Evolutionary conservation across 2,797 vertebrate species (phyloP).

Genomic region (Intellagama lesueurii): DNA sequence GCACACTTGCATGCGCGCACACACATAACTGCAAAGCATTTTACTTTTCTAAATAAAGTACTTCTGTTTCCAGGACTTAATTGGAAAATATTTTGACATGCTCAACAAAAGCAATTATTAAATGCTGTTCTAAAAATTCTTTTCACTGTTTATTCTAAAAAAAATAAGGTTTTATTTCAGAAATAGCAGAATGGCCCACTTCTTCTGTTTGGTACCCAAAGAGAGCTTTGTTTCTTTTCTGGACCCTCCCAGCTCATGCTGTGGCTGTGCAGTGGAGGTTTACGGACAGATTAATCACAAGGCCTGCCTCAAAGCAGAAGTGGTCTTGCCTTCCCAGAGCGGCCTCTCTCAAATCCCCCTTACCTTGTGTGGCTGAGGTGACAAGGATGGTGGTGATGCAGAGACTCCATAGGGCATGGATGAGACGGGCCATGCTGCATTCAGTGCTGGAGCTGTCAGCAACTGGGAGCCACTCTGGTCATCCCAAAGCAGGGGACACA

Average conservation of each 20-base stretch:
- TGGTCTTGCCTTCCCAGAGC: background rate
- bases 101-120: slow-evolving; percentile 17
- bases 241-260: background rate
- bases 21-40: slow-evolving; percentile 1
- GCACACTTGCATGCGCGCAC: background rate
- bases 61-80: slow-evolving; percentile 32
- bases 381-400: slow-evolving; percentile 72
- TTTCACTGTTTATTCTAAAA: slow-evolving; percentile 19
- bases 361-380: slow-evolving; percentile 78
- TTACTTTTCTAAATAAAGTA: slow-evolving; percentile 31
- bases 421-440: slow-evolving; percentile 71
- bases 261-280: background rate
- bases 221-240: background rate
- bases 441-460: slow-evolving; percentile 34
- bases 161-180: background rate
- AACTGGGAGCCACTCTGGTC: slow-evolving; percentile 27
- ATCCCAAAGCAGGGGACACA: slow-evolving; percentile 27
- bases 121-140: slow-evolving; percentile 34
- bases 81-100: slow-evolving; percentile 42
- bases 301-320: background rate
- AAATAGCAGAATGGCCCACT: background rate
- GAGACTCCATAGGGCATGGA: slow-evolving; percentile 72
- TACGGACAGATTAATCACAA: background rate
- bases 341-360: background rate
- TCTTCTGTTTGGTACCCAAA: background rate